Evolutionary conservation across 2,797 vertebrate genomes (phyloP).

Genomic region (Melanotaenia nigrans): DNA sequence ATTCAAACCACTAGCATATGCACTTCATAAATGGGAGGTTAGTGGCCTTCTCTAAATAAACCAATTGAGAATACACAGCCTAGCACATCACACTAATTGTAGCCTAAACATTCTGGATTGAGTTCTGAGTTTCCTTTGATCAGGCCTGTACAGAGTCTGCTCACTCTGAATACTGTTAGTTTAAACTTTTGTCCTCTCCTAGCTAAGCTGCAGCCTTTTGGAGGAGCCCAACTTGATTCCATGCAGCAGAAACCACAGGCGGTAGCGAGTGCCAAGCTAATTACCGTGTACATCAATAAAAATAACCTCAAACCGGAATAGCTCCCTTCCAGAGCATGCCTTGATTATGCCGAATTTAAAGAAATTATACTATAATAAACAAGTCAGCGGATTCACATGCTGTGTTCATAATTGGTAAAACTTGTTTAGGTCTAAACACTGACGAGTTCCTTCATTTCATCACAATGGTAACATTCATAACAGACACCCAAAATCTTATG

Average conservation of each 20-base stretch:
- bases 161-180: slow-evolving; percentile 70
- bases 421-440: slow-evolving; percentile 62
- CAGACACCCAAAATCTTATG: slow-evolving; percentile 51
- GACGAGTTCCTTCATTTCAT: slow-evolving; percentile 78
- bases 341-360: slow-evolving; percentile 83
- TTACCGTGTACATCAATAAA: slow-evolving; percentile 86
- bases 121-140: slow-evolving; percentile 71
- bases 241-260: slow-evolving; percentile 82
- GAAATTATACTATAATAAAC: slow-evolving; percentile 77
- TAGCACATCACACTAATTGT: slow-evolving; percentile 73
- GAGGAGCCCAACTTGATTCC: slow-evolving; percentile 71
- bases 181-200: slow-evolving; percentile 82
- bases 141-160: slow-evolving; percentile 58
- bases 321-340: slow-evolving; percentile 73
- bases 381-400: slow-evolving; percentile 67
- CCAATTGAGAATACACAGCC: slow-evolving; percentile 59
- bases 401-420: slow-evolving; percentile 70
- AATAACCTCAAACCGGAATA: slow-evolving; percentile 83
- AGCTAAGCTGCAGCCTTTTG: slow-evolving; percentile 56
- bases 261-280: slow-evolving; percentile 82
- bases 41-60: slow-evolving; percentile 72
- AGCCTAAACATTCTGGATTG: slow-evolving; percentile 76
- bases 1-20: slow-evolving; percentile 50
- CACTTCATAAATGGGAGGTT: slow-evolving; percentile 67
- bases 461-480: slow-evolving; percentile 61